phyloP scores from a whole-genome alignment of 2,113 vertebrate genomes.

The Kobus ellipsiprymnus region DNA sequence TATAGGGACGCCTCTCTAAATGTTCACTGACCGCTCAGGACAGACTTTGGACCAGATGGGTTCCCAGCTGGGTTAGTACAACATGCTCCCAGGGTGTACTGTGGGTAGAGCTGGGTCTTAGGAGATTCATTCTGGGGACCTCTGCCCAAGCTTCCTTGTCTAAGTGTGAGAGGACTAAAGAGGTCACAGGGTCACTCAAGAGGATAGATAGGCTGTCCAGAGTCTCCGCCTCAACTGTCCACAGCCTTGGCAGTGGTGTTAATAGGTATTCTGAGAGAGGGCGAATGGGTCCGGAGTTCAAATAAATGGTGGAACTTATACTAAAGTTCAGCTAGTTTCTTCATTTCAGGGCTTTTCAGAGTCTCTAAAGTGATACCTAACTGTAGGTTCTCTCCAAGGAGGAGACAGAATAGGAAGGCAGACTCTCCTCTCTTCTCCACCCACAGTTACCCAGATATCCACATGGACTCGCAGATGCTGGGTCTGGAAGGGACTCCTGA shows the following conservation, averaged over 20 bases:
- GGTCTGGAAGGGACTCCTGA: neutral
- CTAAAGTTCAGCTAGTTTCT: neutral
- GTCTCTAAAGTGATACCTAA: neutral
- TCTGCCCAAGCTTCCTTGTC: neutral
- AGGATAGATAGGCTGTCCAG: neutral
- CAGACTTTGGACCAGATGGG: neutral
- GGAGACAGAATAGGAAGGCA: neutral
- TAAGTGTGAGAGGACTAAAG: neutral
- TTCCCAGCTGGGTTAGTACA: neutral
- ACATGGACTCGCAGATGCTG: neutral
- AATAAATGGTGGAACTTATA: neutral
- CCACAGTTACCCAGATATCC: neutral
- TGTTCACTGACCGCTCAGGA: neutral
- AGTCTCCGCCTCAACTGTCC: neutral
- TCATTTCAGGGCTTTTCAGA: neutral
- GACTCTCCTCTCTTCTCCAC: neutral
- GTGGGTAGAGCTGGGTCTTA: neutral
- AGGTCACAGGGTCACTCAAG: neutral
- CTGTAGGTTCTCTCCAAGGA: neutral
- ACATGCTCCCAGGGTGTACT: accelerated
- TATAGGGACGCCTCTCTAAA: neutral
- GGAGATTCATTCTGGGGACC: neutral
- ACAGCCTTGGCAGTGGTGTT: neutral
- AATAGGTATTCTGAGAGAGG: neutral
- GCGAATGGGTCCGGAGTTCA: neutral